Evolutionary conservation across 1,140 invertebrate species (phyloP).

Genomic region (Cheumatopsyche charites): DNA sequence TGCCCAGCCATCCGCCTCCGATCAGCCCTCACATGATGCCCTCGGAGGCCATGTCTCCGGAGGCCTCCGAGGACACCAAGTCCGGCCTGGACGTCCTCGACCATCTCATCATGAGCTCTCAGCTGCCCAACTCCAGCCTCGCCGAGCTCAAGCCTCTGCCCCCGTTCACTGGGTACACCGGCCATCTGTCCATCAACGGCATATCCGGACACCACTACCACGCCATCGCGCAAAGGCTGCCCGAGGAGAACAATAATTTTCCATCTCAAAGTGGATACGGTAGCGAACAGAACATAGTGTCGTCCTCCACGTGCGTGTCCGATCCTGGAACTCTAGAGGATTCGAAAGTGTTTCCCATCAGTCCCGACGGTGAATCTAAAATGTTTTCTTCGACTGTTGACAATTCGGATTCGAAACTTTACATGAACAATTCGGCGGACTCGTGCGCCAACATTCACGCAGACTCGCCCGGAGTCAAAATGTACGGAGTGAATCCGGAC

Average conservation of each 20-base stretch:
- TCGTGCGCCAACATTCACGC: slow-evolving; percentile 55
- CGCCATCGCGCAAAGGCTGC: slow-evolving; percentile 74
- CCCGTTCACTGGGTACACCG: slow-evolving; percentile 84
- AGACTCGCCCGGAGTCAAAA: slow-evolving; percentile 56
- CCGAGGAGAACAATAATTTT: slow-evolving; percentile 72
- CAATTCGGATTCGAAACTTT: slow-evolving; percentile 59
- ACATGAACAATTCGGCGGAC: slow-evolving; percentile 54
- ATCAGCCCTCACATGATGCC: slow-evolving; percentile 29
- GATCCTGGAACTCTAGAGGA: slow-evolving; percentile 61
- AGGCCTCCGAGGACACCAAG: slow-evolving; percentile 58
- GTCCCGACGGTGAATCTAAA: slow-evolving; percentile 63
- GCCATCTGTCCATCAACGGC: slow-evolving; percentile 81
- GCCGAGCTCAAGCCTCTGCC: slow-evolving; percentile 86
- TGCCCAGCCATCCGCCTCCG: slow-evolving; percentile 44
- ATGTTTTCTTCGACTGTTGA: slow-evolving; percentile 65
- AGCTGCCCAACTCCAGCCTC: slow-evolving; percentile 65
- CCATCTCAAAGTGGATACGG: slow-evolving; percentile 65
- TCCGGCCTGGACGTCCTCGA: slow-evolving; percentile 67
- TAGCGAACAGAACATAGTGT: slow-evolving; percentile 69
- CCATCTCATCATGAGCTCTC: slow-evolving; percentile 66
- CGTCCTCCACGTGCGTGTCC: slow-evolving; percentile 68
- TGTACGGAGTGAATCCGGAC: slow-evolving; percentile 55
- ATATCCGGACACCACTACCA: slow-evolving; percentile 87
- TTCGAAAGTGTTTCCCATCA: slow-evolving; percentile 59
- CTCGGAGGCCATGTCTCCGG: slow-evolving; percentile 46